Base-by-base conservation (phyloP, 2,797 vertebrate genomes). In the Clamator glandarius region DNA sequence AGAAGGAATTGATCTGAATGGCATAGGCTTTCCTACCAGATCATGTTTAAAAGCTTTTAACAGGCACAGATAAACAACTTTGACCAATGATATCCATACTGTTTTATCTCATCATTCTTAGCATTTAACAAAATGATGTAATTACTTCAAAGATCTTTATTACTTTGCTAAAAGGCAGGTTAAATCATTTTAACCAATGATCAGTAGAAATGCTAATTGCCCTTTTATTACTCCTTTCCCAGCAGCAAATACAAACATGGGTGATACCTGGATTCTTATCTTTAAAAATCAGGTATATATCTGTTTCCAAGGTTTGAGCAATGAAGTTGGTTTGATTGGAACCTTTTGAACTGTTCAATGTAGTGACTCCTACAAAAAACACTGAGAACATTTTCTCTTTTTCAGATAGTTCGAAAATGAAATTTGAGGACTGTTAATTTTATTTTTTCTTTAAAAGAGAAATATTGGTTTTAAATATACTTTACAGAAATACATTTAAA, bases 141-240 rank as follows among this genome's bases (percentile, higher is more conserved):
- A 97, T 97, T 97, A 96, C 87, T 96, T 92, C 4, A 7, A 89
- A 41, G 83, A 74, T 90, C 80, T 91, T 96, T 96, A 96, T 93
- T 91, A 92, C 67, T 87, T 93, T 77, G 72, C 55, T 88, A 95
- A 73, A 91, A 93, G 76, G 89, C 21, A 10, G 77, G 62, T 80
- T 94, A 94, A 96, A 96, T 94, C 51, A 93, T 96, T 96, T 95
- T 95, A 96, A 97, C 74, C 91, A 92, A 87, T 85, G 80, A 95
- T 85, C 82, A 84, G 92, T 73, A 87, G 92, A 95, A 96, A 94
- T 70, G 62, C 62, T 93, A 93, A 96, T 85, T 90, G 82, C 46
- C 74, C 80, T 95, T 91, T 92, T 87, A 96, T 70, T 91, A 80
- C 72, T 94, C 84, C 85, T 55, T 91, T 92, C 77, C 85, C 94